Conservation (phyloP, 2,888 invertebrate species). For the Andrena flavipes region DNA sequence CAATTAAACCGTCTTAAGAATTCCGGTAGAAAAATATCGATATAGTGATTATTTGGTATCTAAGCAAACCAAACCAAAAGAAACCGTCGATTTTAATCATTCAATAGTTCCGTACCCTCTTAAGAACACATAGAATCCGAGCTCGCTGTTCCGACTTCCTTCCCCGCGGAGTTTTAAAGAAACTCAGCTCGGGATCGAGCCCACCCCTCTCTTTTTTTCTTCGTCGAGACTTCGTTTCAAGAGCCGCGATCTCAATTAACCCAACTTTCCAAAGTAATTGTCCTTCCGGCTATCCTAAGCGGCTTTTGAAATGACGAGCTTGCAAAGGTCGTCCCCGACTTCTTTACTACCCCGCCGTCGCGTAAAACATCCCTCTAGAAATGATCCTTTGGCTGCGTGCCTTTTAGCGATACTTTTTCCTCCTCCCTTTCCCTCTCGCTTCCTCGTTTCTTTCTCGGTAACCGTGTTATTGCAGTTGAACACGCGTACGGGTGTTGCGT, state of each 20-base stretch:
- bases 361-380: constrained; percentile 59
- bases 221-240: background rate
- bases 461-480: background rate
- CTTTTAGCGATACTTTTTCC: constrained; percentile 27
- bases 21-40: too few relatives aligned
- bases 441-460: constrained; percentile 1
- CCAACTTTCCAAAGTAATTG: constrained; percentile 28
- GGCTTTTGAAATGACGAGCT: constrained; percentile 41
- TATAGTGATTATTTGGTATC: too few relatives aligned
- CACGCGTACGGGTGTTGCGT: constrained; percentile 9
- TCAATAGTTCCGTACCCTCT: too few relatives aligned
- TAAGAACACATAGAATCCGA: too few relatives aligned
- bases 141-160: too few relatives aligned
- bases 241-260: constrained; percentile 30
- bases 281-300: constrained; percentile 30
- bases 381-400: constrained; percentile 41
- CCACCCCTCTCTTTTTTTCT: background rate
- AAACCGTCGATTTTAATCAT: too few relatives aligned
- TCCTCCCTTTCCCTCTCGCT: background rate
- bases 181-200: too few relatives aligned
- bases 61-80: too few relatives aligned
- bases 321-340: constrained; percentile 24
- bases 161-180: too few relatives aligned
- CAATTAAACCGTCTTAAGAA: too few relatives aligned
- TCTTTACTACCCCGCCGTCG: constrained; percentile 54